Percentiles rank a stretch among this genome's conserved stretches.
Evolutionary conservation across 2,113 vertebrate genomes (phyloP).

Genomic region (Dipodomys merriami): DNA sequence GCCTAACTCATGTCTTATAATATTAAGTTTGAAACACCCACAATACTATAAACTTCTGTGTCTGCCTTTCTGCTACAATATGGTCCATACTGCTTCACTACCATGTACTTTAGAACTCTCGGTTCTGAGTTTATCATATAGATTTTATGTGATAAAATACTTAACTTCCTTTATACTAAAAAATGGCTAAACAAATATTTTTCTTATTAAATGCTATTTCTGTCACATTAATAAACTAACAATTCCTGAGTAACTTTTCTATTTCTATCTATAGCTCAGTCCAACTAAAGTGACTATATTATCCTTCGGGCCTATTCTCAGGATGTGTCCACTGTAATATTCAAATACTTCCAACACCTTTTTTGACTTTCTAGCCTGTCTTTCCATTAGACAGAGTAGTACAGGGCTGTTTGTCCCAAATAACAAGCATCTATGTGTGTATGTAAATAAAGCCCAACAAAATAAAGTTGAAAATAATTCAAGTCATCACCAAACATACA

Average conservation of each 20-base stretch:
- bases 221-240: constrained; percentile 3
- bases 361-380: neutral
- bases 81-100: neutral
- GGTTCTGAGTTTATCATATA: neutral
- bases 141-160: neutral
- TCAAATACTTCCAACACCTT: neutral
- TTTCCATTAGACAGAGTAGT: neutral
- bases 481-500: neutral
- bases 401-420: constrained; percentile 9
- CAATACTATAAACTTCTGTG: neutral
- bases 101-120: neutral
- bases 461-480: constrained; percentile 1
- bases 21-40: constrained; percentile 15
- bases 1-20: constrained; percentile 16
- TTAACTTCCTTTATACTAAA: neutral
- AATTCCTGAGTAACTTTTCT: neutral
- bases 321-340: neutral
- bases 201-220: neutral
- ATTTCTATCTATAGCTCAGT: neutral
- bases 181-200: constrained; percentile 4
- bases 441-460: constrained; percentile 40
- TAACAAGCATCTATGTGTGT: neutral
- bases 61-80: neutral
- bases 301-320: neutral
- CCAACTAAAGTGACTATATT: neutral